These are phyloP conservation scores for Rosalia funebris DNA, from an alignment of 2,888 invertebrate species.

Conservation along the genomic window DNA sequence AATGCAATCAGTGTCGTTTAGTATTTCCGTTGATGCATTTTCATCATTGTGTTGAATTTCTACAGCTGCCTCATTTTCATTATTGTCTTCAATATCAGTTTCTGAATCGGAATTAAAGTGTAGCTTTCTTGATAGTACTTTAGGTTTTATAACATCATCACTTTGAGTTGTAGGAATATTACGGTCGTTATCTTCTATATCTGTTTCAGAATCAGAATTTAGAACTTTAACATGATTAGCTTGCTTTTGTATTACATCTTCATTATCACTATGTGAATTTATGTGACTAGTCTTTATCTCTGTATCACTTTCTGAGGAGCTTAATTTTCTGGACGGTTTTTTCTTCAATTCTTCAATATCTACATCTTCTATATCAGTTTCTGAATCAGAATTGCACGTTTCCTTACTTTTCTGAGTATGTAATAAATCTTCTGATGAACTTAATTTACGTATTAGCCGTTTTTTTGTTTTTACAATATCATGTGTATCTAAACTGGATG, in stretches of 20 bases:
- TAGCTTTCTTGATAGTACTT: conserved; percentile 17
- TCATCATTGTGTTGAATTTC: not conserved
- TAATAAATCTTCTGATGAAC: conserved; percentile 14
- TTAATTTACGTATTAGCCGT: conserved; percentile 2
- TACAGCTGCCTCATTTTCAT: conserved; percentile 1
- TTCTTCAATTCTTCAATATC: conserved; percentile 32
- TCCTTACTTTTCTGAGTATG: not conserved
- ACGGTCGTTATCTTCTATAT: conserved; percentile 33
- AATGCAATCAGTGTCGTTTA: conserved; percentile 49
- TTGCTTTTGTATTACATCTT: conserved; percentile 23
- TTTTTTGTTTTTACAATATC: not conserved
- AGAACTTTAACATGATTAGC: not conserved
- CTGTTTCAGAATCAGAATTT: conserved; percentile 38
- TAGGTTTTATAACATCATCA: conserved; percentile 26
- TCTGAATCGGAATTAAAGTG: conserved; percentile 42
- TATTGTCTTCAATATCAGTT: conserved; percentile 43
- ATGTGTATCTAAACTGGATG: not conserved
- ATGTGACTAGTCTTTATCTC: conserved; percentile 20
- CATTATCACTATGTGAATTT: conserved; percentile 44
- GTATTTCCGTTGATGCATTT: not conserved
- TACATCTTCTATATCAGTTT: conserved; percentile 30
- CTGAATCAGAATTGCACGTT: conserved; percentile 32
- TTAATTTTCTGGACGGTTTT: not conserved
- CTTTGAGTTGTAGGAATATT: not conserved
- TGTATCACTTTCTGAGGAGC: conserved; percentile 1